These are phyloP conservation scores for Onchidella celtica DNA, from an alignment of 2,888 invertebrate genomes.

Conservation along the genomic window DNA sequence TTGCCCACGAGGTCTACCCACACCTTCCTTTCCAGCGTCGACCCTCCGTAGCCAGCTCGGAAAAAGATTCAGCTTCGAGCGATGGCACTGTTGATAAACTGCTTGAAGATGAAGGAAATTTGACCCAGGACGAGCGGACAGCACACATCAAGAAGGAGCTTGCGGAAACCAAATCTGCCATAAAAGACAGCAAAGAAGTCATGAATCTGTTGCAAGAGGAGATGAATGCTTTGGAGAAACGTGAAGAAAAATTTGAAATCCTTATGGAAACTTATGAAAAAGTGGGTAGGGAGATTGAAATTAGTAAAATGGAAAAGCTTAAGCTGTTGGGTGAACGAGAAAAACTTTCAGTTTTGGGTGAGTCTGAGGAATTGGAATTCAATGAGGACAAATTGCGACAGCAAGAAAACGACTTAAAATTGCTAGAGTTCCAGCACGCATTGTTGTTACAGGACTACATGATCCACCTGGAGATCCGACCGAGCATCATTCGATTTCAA, in stretches of 20 bases:
- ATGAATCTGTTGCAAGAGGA: slow-evolving; percentile 31
- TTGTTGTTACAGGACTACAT: slow-evolving; percentile 69
- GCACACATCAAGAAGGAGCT: slow-evolving; percentile 49
- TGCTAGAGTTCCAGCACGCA: slow-evolving; percentile 67
- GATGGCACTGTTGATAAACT: slow-evolving; percentile 49
- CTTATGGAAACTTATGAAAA: slow-evolving; percentile 47
- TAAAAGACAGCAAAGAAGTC: background rate
- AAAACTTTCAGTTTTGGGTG: background rate
- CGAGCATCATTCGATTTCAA: slow-evolving; percentile 71
- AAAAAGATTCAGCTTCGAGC: background rate
- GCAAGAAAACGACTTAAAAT: slow-evolving; percentile 60
- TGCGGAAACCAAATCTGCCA: slow-evolving; percentile 49
- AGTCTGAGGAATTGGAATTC: background rate
- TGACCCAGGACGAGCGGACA: slow-evolving; percentile 64
- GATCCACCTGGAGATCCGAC: slow-evolving; percentile 69
- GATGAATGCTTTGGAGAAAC: slow-evolving; percentile 33
- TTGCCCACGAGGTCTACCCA: slow-evolving; percentile 61
- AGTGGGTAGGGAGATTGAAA: slow-evolving; percentile 31
- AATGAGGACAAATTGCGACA: slow-evolving; percentile 19
- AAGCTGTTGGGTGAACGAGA: slow-evolving; percentile 27
- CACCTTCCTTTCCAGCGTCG: slow-evolving; percentile 54
- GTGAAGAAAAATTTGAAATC: slow-evolving; percentile 47
- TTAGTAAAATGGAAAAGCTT: slow-evolving; percentile 12
- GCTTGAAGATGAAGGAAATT: slow-evolving; percentile 61
- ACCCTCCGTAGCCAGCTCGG: slow-evolving; percentile 3